Percentiles rank a stretch among this genome's conserved stretches.
phyloP scores from a whole-genome alignment of 2,888 invertebrate genomes.

The Stomorhina lunata region DNA sequence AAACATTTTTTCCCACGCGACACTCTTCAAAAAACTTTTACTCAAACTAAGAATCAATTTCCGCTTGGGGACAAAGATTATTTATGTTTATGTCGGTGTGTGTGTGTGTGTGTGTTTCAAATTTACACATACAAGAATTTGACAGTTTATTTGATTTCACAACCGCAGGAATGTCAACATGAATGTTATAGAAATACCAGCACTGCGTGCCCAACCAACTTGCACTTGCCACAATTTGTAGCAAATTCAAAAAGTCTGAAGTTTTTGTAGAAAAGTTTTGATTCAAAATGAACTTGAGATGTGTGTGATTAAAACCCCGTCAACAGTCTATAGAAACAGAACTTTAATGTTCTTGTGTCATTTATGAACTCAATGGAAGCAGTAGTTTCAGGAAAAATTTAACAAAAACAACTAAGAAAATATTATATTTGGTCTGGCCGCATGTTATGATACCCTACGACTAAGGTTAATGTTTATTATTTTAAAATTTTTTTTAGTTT shows the following conservation, averaged over 20 bases:
- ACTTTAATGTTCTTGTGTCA: slow-evolving; percentile 33
- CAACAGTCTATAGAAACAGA: background rate
- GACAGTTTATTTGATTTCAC: background rate
- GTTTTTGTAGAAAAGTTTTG: slow-evolving; percentile 41
- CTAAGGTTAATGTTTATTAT: too few species aligned
- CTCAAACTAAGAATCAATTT: slow-evolving; percentile 62
- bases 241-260: background rate
- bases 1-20: slow-evolving; percentile 57
- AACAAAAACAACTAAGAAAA: slow-evolving; percentile 3
- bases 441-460: too few species aligned
- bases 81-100: too few species aligned
- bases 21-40: slow-evolving; percentile 51
- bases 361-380: slow-evolving; percentile 23
- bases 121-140: background rate
- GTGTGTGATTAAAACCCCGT: slow-evolving; percentile 34
- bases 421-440: too few species aligned
- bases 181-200: slow-evolving; percentile 35
- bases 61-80: slow-evolving; percentile 50
- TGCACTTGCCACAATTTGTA: slow-evolving; percentile 30
- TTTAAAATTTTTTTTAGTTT: too few species aligned
- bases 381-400: slow-evolving; percentile 19
- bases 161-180: slow-evolving; percentile 50
- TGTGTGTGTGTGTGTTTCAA: background rate
- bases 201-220: slow-evolving; percentile 39
- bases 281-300: slow-evolving; percentile 47